Base-by-base conservation (phyloP, 2,797 vertebrate species). In the Scarus forsteni region DNA sequence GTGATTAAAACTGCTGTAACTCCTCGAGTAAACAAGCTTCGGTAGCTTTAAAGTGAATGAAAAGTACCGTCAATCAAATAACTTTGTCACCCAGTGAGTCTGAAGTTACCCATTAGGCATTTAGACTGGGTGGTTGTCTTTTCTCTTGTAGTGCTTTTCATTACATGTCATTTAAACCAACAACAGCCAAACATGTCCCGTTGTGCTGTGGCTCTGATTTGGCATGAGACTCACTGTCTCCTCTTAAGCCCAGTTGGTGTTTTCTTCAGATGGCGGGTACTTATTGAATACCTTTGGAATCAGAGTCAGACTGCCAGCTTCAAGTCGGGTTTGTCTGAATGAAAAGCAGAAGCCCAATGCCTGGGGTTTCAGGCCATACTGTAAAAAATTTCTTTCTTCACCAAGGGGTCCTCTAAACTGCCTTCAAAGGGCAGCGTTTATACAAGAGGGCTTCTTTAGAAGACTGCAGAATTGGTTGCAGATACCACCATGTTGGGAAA, bases 401-500 rank as follows among this genome's bases (percentile, higher is more conserved):
- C 73, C 44, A 66, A 19, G 52, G 38, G 36, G 55, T 67, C 48
- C 60, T 81, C 38, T 79, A 79, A 81, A 69, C 60, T 49, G 45
- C 48, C 70, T 83, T 84, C 68, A 85, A 81, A 89, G 78, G 68
- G 57, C 39, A 44, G 35, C 19, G 40, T 85, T 75, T 76, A 72
- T 70, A 69, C 58, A 66, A 56, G 45, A 76, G 63, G 62, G 19
- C 44, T 74, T 44, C 46, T 72, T 79, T 83, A 66, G 77, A 68
- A 64, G 38, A 38, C 27, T 63, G 16, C 27, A 64, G 49, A 62
- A 88, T 67, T 73, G 64, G 62, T 65, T 72, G 19, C 57, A 72
- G 69, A 62, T 79, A 75, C 46, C 15, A 67, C 53, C 55, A 45
- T 15, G 10, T n/a, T 60, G 57, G 57, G 18, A 6, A 51, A 55